These are phyloP conservation scores for Bombus breviceps DNA, from an alignment of 1,140 invertebrate species.

Conservation along the genomic window DNA sequence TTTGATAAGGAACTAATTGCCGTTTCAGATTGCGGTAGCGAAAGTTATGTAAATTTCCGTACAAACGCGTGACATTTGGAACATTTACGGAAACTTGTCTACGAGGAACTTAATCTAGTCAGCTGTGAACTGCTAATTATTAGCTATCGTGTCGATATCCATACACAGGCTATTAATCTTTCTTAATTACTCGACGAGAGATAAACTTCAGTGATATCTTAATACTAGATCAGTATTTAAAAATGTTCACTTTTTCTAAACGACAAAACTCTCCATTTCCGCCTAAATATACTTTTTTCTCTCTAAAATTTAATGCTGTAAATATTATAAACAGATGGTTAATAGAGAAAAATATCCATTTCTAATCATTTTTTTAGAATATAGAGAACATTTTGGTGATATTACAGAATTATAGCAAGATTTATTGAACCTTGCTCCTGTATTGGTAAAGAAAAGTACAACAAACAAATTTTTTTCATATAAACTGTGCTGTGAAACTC, in stretches of 20 bases:
- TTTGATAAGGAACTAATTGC: slow-evolving; percentile 11
- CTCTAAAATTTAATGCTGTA: neutral
- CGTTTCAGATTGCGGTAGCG: neutral
- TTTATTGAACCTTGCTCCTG: too few species aligned
- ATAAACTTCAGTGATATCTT: neutral
- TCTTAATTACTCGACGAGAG: neutral
- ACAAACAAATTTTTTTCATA: neutral
- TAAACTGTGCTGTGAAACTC: neutral
- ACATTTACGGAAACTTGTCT: slow-evolving; percentile 1
- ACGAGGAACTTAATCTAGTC: neutral
- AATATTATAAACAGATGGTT: neutral
- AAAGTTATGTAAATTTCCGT: slow-evolving; percentile 15
- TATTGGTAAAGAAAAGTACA: neutral
- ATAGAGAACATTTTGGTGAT: too few species aligned
- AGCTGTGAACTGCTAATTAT: neutral
- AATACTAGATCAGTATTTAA: neutral
- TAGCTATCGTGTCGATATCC: neutral
- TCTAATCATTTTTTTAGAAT: too few species aligned
- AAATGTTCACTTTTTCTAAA: neutral
- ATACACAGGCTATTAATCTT: neutral
- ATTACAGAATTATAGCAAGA: too few species aligned
- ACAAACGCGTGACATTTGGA: slow-evolving; percentile 21
- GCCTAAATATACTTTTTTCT: neutral
- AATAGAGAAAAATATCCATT: neutral
- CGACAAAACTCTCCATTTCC: neutral